Conservation (phyloP, 2,113 vertebrate species). For the Emydura subglobosa region DNA sequence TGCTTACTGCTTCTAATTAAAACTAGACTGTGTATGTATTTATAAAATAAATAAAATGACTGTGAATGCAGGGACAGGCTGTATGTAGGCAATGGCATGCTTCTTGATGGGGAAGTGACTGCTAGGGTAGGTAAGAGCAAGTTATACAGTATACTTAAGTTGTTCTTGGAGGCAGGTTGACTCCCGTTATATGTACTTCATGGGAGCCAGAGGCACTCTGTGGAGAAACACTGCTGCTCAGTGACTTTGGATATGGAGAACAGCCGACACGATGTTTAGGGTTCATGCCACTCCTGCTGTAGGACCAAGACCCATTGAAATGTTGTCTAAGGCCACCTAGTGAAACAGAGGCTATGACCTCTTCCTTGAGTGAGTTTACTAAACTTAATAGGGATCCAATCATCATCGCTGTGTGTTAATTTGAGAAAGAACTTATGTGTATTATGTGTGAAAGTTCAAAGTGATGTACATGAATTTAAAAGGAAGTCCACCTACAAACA, state of each 20-base stretch:
- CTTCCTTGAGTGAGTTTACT: background rate
- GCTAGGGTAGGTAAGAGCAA: background rate
- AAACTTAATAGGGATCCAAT: background rate
- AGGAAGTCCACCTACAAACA: background rate
- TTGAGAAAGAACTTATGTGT: background rate
- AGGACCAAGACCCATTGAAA: background rate
- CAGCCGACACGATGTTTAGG: accelerated
- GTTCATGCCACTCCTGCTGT: accelerated
- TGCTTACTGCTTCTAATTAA: constrained; percentile 5
- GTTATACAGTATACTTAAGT: background rate
- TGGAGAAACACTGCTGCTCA: background rate
- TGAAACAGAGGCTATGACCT: background rate
- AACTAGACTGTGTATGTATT: background rate
- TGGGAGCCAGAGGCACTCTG: background rate
- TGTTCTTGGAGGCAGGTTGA: background rate
- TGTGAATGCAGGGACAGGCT: background rate
- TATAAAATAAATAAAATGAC: constrained; percentile 7
- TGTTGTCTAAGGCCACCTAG: background rate
- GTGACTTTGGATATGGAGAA: background rate
- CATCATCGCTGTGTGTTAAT: background rate
- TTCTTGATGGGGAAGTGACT: background rate
- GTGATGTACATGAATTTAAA: background rate
- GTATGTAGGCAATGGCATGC: constrained; percentile 5
- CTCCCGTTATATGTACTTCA: background rate
- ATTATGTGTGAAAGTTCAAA: background rate